Evolutionary conservation across 2,888 invertebrate species (phyloP), one percentile per base, ranked within the genome.

Genomic region (Cylindroiulus punctatus): DNA sequence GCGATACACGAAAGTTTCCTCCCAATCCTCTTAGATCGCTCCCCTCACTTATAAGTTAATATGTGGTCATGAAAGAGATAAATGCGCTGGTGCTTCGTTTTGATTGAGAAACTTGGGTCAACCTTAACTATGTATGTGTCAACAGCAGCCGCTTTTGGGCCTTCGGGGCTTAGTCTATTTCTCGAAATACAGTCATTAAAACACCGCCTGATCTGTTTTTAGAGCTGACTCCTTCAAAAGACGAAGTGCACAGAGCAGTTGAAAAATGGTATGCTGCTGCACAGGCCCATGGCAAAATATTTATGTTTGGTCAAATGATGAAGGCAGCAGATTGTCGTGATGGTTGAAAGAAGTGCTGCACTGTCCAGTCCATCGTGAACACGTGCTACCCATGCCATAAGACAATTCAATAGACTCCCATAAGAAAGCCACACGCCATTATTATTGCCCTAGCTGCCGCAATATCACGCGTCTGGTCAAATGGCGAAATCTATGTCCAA

Each of bases 61-160:
- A 76, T 30, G 76, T 76, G 76, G 76, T 76, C 76, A 40, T 19
- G 40, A 83, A 83, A 83, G 83, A 83, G 36, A 83, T 76, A 76
- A 76, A 76, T 76, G 83, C 22, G 40, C 42, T 40, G 42, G 83
- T 83, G 83, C 32, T 83, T 83, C 83, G 44, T 40, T 83, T 42
- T 83, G 83, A 83, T 83, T 83, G 83, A 83, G 83, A 83, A 83
- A 83, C 42, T 83, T 40, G 83, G 83, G 83, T 83, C 83, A 83
- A 83, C 83, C 83, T 83, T 83, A 83, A 83, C 83, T 44, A 83
- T 83, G 83, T 83, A 83, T 40, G 83, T 83, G 83, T 83, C 83
- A 83, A 83, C 40, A 44, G 83, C 83, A 83, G 83, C 40, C 83
- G 83, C 76, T 76, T 76, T 76, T 76, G 12, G 76, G 30, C 76